Percentiles rank a stretch among this genome's conserved stretches.
phyloP scores from a whole-genome alignment of 1,140 invertebrate genomes.

The Gonatopus flavifemur region DNA sequence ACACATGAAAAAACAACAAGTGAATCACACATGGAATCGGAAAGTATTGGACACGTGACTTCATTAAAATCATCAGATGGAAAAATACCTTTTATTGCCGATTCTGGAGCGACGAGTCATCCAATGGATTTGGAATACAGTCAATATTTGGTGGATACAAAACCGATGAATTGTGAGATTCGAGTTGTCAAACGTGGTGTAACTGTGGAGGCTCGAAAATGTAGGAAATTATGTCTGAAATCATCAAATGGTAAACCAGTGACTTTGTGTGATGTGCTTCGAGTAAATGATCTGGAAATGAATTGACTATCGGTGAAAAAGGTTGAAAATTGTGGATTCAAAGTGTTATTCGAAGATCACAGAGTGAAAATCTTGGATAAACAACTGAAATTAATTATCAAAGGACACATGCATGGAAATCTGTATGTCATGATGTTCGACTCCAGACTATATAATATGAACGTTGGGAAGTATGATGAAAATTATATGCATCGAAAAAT shows the following conservation, averaged over 20 bases:
- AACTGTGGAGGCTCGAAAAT: neutral
- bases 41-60: neutral
- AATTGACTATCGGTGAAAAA: neutral
- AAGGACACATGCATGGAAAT: neutral
- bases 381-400: neutral
- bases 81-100: neutral
- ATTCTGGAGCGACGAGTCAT: neutral
- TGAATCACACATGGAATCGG: neutral
- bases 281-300: neutral
- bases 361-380: neutral
- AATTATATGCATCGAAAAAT: neutral
- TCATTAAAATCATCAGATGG: too few species aligned
- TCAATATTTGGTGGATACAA: neutral
- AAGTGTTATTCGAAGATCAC: neutral
- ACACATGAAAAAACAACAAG: neutral
- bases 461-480: neutral
- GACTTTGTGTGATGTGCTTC: neutral
- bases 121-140: neutral
- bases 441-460: neutral
- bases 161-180: neutral
- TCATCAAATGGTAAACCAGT: neutral
- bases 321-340: neutral
- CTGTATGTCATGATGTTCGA: neutral
- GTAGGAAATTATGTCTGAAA: too few species aligned
- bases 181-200: neutral